Evolutionary conservation across 2,888 invertebrate genomes (phyloP), one percentile per base, ranked within the genome.

Genomic region (Hesperia comma): DNA sequence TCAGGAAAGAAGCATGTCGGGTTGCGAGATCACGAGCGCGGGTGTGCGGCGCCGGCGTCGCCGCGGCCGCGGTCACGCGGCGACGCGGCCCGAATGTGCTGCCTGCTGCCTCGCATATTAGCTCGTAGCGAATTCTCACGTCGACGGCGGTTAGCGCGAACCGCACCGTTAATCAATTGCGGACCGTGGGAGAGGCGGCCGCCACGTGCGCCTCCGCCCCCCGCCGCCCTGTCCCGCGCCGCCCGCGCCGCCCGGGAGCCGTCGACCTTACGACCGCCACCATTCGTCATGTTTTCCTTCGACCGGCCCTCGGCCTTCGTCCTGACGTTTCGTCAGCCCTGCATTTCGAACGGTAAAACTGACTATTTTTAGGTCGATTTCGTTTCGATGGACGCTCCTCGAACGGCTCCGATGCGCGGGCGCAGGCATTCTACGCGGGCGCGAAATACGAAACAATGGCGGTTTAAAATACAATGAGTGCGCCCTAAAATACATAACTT

Each of bases 401-500:
- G 66, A 57, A 71, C 26, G 43, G 10, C 33, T 43, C 2, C 49
- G 46, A 43, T 32, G 12, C 41, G 54, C 58, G 46, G 60, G 58
- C 66, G 46, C 66, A 33, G 67, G 73, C 77, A 79, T 80, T 81
- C 81, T 79, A 81, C 75, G 79, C 84, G 86, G 88, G 89, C 89
- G 90, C 87, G 87, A 88, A 89, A 83, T 87, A 85, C 86, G 86
- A 87, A 85, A 90, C 91, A 90, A 92, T 91, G 83, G 90, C 81
- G 86, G 85, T 89, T 90, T 90, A 90, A 81, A 91, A 91, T 90
- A 90, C 91, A 90, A 91, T 90, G 88, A 88, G 86, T 85, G 85
- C 85, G 83, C 80, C 75, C 88, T 83, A 82, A 86, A 88, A 88
- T 85, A 86, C 86, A 86, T 84, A 86, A 83, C 85, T 78, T 77